Conservation (phyloP, 2,113 vertebrate genomes). For the Indri indri region DNA sequence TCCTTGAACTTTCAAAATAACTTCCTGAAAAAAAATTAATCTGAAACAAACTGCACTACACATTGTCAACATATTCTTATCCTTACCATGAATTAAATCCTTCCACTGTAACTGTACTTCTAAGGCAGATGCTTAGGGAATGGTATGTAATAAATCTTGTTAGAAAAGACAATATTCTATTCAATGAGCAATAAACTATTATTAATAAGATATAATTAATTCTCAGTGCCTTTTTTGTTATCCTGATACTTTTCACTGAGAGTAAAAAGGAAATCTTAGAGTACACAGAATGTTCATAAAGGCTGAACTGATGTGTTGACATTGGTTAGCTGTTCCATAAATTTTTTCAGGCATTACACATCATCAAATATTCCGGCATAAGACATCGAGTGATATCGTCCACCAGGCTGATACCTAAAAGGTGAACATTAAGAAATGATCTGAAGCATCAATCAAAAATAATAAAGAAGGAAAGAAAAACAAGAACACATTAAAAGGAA, state of each 20-base stretch:
- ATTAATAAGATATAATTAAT: conserved; percentile 63
- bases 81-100: conserved; percentile 39
- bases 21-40: conserved; percentile 34
- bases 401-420: conserved; percentile 90
- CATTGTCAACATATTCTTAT: conserved; percentile 36
- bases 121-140: conserved; percentile 58
- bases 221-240: conserved; percentile 39
- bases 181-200: conserved; percentile 18
- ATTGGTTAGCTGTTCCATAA: conserved; percentile 53
- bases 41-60: conserved; percentile 43
- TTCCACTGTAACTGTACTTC: conserved; percentile 18
- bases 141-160: conserved; percentile 56
- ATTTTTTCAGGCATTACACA: conserved; percentile 84
- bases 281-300: conserved; percentile 66
- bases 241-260: conserved; percentile 47
- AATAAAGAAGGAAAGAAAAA: conserved; percentile 40
- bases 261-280: conserved; percentile 53
- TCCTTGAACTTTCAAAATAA: conserved; percentile 43
- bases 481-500: conserved; percentile 37
- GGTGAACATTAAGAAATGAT: conserved; percentile 69
- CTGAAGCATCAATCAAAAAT: conserved; percentile 47
- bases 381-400: conserved; percentile 96
- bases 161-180: conserved; percentile 61
- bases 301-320: conserved; percentile 45
- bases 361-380: conserved; percentile 95